phyloP scores from a whole-genome alignment of 1,140 invertebrate species.

The Anastrepha ludens region DNA sequence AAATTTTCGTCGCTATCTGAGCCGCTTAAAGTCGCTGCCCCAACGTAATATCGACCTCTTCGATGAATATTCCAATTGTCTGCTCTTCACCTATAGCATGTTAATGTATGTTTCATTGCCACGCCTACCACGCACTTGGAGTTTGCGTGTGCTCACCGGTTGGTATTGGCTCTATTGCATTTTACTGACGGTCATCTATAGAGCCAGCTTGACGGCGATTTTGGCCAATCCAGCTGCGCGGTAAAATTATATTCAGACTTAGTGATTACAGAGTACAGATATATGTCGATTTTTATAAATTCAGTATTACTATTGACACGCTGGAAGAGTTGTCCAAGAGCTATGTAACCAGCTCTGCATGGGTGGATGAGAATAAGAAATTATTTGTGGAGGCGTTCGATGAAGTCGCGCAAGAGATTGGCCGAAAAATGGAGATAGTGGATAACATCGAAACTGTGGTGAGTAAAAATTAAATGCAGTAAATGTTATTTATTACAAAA shows the following conservation, averaged over 20 bases:
- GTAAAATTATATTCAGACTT: constrained; percentile 71
- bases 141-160: constrained; percentile 84
- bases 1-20: constrained; percentile 63
- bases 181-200: constrained; percentile 84
- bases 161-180: constrained; percentile 91
- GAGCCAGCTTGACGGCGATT: constrained; percentile 88
- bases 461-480: constrained; percentile 56
- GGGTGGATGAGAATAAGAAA: constrained; percentile 80
- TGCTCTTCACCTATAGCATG: constrained; percentile 87
- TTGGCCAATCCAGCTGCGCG: constrained; percentile 83
- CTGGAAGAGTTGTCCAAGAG: constrained; percentile 80
- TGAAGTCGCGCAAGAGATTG: constrained; percentile 79
- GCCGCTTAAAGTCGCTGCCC: constrained; percentile 27
- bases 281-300: too few relatives aligned
- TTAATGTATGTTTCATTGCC: constrained; percentile 85
- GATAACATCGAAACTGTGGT: constrained; percentile 78
- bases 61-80: constrained; percentile 81
- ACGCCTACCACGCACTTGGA: constrained; percentile 84
- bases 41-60: constrained; percentile 77
- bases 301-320: constrained; percentile 85
- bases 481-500: neutral
- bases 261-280: neutral
- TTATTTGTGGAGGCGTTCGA: constrained; percentile 83
- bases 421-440: constrained; percentile 79
- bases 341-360: constrained; percentile 80